Base-by-base conservation (phyloP, 2,113 vertebrate species). In the Columba livia region DNA sequence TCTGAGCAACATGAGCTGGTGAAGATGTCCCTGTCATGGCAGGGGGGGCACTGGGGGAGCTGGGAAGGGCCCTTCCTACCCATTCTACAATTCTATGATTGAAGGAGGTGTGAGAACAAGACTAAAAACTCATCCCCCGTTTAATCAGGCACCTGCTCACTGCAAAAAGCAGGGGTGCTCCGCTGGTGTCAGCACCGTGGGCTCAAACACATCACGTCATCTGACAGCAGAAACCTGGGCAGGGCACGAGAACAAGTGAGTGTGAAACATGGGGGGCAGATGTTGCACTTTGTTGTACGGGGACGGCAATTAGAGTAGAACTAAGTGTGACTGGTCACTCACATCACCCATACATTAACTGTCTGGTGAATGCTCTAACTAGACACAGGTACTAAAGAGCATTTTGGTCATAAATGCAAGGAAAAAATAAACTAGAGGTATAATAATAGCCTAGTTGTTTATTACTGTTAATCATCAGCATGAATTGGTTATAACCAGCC, bases 241-340 rank as follows among this genome's bases (percentile, higher is more conserved):
- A 75, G 38, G 54, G 66, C 74, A 28, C 70, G 21, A 28, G 28
- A 4, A 5, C 54, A 65, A 9, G 71, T 36, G 56, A 91, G 91
- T 25, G 12, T 6, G 10, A 73, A 78, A 69, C 0, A 3, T 3
- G 11, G 26, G 40, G 28, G 6, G 48, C 8, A 50, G 54, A 15
- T 10, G 7, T 69, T 12, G 61, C 15, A 6, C 34, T 21, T 23
- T 16, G 28, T 12, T 3, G 0, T 19, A 19, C 0, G 1, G 42
- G 32, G 38, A 62, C 40, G 5, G 53, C 42, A 62, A 10, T 67
- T 31, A n/a, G 26, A 66, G n/a, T 34, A 56, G 73, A 31, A 25
- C 25, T 11, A 28, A 61, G 57, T 0, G 12, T 17, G 42, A 12
- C 79, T 34, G 66, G 20, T 82, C 12, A 7, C 26, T 48, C 13